phyloP scores from a whole-genome alignment of 2,797 vertebrate species.

The Alectoris magna region DNA sequence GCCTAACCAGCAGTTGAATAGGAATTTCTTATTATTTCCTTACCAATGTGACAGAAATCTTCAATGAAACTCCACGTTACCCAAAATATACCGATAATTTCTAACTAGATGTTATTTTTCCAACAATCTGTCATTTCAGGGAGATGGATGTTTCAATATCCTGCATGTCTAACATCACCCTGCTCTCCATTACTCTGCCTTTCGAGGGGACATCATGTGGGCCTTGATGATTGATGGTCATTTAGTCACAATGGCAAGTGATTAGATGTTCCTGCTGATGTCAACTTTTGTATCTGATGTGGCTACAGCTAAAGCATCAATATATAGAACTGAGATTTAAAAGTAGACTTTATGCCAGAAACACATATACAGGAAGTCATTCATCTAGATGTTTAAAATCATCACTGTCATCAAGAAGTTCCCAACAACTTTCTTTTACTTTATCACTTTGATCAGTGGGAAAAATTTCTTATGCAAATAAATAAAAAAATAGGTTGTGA shows the following conservation, averaged over 20 bases:
- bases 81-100: neutral
- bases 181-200: neutral
- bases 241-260: neutral
- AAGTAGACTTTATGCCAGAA: neutral
- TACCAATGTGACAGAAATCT: neutral
- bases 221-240: neutral
- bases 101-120: neutral
- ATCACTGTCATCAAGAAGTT: fast-evolving
- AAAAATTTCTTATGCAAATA: neutral
- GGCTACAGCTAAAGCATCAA: neutral
- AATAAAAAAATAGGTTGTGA: neutral
- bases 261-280: neutral
- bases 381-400: neutral
- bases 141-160: neutral
- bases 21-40: neutral
- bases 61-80: neutral
- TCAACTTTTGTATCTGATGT: neutral
- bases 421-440: fast-evolving
- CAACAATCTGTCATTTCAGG: neutral
- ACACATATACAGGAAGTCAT: fast-evolving
- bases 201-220: neutral
- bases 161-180: fast-evolving
- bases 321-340: neutral
- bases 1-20: neutral
- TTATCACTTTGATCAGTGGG: fast-evolving